These are phyloP conservation scores for Crotophaga sulcirostris DNA, from an alignment of 2,113 vertebrate species.

Conservation along the genomic window DNA sequence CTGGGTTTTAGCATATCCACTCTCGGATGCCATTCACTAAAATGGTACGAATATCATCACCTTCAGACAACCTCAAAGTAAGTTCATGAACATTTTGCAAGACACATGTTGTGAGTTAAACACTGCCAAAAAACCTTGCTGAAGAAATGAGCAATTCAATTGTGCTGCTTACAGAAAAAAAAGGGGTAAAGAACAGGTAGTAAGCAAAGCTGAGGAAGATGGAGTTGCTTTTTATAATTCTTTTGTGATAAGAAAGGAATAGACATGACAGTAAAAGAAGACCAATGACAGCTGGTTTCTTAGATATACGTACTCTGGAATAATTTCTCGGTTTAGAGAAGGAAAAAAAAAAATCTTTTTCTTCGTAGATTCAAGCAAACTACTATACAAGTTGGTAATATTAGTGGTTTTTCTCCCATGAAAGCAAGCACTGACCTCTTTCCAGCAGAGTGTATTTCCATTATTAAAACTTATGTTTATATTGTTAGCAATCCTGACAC, in stretches of 20 bases:
- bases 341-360: not conserved
- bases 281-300: not conserved
- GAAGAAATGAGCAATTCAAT: not conserved
- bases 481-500: conserved; percentile 12
- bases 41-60: not conserved
- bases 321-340: not conserved
- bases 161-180: not conserved
- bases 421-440: not conserved
- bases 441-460: not conserved
- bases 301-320: not conserved
- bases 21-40: not conserved
- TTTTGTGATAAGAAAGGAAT: not conserved
- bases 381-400: not conserved
- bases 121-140: not conserved
- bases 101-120: not conserved
- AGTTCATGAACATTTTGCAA: not conserved
- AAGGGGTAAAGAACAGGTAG: fast-evolving
- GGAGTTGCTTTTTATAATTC: not conserved
- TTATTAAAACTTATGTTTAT: conserved; percentile 1
- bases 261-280: not conserved
- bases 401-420: not conserved
- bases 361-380: not conserved
- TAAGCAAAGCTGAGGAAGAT: not conserved
- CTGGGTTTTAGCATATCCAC: not conserved
- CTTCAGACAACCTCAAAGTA: not conserved